Conservation (phyloP, 2,888 invertebrate genomes). For the Taphrorychus bicolor region DNA sequence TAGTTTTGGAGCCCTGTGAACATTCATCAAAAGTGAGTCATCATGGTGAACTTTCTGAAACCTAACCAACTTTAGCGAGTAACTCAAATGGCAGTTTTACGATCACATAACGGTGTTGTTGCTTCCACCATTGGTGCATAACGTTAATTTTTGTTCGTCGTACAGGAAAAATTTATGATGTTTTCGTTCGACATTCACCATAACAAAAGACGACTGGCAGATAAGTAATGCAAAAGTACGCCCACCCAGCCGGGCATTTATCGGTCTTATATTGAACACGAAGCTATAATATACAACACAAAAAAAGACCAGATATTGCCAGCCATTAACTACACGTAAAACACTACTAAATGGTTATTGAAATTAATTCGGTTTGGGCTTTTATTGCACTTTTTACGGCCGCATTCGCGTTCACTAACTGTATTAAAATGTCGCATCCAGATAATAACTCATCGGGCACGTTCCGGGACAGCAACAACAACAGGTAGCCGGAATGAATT, state of each 20-base stretch:
- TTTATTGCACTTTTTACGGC: too few species aligned
- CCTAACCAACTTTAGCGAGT: too few species aligned
- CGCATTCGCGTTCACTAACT: neutral
- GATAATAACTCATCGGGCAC: neutral
- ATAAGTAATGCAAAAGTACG: neutral
- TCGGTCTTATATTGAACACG: too few species aligned
- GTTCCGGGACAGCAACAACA: neutral
- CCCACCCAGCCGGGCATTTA: neutral
- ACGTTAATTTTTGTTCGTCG: neutral
- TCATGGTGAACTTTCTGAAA: too few species aligned
- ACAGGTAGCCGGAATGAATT: conserved; percentile 26
- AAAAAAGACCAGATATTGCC: too few species aligned
- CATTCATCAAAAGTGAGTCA: too few species aligned
- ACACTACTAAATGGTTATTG: neutral
- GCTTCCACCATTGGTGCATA: neutral
- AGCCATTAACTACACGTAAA: neutral
- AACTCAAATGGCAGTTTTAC: too few species aligned
- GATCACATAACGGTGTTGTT: neutral
- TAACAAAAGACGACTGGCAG: neutral
- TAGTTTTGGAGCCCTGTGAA: too few species aligned
- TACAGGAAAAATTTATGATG: neutral
- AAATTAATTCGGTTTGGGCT: too few species aligned
- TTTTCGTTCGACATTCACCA: neutral
- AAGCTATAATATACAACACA: too few species aligned
- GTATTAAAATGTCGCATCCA: neutral